Conservation (phyloP, 1,140 invertebrate genomes). For the Trichoplusia ni region DNA sequence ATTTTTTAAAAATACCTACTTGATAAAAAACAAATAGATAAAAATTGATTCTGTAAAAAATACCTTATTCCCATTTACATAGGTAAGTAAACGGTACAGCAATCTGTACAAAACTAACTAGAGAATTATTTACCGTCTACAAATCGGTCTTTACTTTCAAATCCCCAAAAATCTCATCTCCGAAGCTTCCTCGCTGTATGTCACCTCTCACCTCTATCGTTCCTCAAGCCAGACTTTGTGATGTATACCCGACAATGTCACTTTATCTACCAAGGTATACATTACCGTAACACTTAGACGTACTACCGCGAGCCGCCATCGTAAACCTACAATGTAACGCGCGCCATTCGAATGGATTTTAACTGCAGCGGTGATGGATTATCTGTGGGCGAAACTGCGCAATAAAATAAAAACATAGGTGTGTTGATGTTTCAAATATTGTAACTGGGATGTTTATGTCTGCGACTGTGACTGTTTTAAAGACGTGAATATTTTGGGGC, state of each 20-base stretch:
- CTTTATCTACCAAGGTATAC: slow-evolving; percentile 25
- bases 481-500: too few species aligned
- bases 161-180: not conserved
- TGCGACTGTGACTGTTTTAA: too few species aligned
- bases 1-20: too few species aligned
- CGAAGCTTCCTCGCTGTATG: not conserved
- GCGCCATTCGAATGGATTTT: slow-evolving; percentile 13
- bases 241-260: slow-evolving; percentile 24
- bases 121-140: too few species aligned
- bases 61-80: too few species aligned
- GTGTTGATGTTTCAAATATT: slow-evolving; percentile 2
- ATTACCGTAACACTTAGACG: slow-evolving; percentile 21
- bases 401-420: not conserved
- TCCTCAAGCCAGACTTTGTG: not conserved
- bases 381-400: not conserved
- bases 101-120: too few species aligned
- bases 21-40: too few species aligned
- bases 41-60: too few species aligned
- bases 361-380: slow-evolving; percentile 11
- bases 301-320: not conserved
- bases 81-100: too few species aligned
- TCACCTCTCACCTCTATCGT: slow-evolving; percentile 14
- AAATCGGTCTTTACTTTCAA: too few species aligned
- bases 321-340: slow-evolving; percentile 33
- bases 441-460: too few species aligned